These are phyloP conservation scores for Anolis apletophallus DNA, from an alignment of 2,797 vertebrate species.

Conservation along the genomic window DNA sequence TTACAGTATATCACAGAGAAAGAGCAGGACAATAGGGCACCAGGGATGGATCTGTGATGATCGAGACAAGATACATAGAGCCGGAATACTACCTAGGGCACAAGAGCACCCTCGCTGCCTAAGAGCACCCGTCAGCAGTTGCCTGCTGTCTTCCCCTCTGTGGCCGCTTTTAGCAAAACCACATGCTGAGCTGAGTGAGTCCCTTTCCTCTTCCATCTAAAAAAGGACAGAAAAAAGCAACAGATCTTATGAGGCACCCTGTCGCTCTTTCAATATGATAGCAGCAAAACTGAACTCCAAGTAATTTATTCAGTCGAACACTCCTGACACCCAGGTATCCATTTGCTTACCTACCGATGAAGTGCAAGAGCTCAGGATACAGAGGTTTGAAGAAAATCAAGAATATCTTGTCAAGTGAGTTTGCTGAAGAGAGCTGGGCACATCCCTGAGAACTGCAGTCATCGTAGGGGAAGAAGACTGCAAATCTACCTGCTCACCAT, in stretches of 20 bases:
- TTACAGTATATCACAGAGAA: neutral
- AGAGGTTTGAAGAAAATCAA: conserved; percentile 12
- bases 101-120: conserved; percentile 75
- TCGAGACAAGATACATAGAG: conserved; percentile 63
- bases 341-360: conserved; percentile 38
- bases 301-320: neutral
- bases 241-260: conserved; percentile 71
- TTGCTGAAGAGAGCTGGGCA: neutral
- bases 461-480: neutral
- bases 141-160: conserved; percentile 97
- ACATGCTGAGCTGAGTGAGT: conserved; percentile 97
- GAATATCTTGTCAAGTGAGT: neutral
- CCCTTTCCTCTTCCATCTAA: conserved; percentile 97
- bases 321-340: conserved; percentile 27
- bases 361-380: neutral
- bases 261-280: conserved; percentile 44
- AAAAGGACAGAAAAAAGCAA: conserved; percentile 88
- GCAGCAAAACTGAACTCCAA: conserved; percentile 45
- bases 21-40: conserved; percentile 46
- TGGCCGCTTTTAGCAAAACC: conserved; percentile 97
- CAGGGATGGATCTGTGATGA: conserved; percentile 54
- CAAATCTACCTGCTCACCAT: neutral
- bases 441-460: neutral
- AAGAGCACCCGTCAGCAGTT: conserved; percentile 93
- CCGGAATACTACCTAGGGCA: conserved; percentile 82